A percentile compares a stretch with the other conserved stretches of the same genome.
Conservation (phyloP, 1,140 invertebrate species). For the Drosophila rufa region DNA sequence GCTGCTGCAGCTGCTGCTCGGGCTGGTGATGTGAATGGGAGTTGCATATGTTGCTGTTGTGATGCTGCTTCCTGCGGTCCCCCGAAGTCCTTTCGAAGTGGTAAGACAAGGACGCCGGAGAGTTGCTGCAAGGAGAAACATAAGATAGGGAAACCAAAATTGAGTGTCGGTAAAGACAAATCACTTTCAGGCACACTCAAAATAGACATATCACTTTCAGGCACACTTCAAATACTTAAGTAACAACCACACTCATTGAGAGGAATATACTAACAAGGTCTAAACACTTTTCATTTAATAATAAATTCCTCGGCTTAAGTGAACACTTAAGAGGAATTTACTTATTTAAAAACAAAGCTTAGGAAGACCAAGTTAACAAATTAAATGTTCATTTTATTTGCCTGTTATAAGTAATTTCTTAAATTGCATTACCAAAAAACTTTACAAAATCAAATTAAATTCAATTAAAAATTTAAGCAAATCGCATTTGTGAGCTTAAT, state of each 20-base stretch:
- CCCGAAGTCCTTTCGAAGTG: conserved; percentile 69
- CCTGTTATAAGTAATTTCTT: not conserved
- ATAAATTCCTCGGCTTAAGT: too few relatives aligned
- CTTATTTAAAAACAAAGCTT: too few relatives aligned
- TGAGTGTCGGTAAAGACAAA: not conserved
- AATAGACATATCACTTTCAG: not conserved
- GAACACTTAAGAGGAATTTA: too few relatives aligned
- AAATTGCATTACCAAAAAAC: not conserved
- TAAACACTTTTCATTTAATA: too few relatives aligned
- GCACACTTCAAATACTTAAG: too few relatives aligned
- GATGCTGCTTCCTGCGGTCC: conserved; percentile 33
- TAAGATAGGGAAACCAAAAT: not conserved
- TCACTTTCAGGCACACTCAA: not conserved
- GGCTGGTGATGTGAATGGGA: conserved; percentile 31
- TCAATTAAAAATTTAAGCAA: too few relatives aligned
- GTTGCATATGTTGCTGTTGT: conserved; percentile 78
- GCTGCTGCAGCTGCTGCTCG: conserved; percentile 41
- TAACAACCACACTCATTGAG: not conserved
- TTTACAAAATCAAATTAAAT: too few relatives aligned
- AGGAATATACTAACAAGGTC: not conserved
- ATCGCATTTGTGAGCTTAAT: too few relatives aligned
- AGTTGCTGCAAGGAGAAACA: conserved; percentile 15
- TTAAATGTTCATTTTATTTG: too few relatives aligned
- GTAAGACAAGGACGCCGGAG: conserved; percentile 76
- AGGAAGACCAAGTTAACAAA: too few relatives aligned